Evolutionary conservation across 2,797 vertebrate genomes (phyloP).

Genomic region (Paramormyrops hopkinsi): DNA sequence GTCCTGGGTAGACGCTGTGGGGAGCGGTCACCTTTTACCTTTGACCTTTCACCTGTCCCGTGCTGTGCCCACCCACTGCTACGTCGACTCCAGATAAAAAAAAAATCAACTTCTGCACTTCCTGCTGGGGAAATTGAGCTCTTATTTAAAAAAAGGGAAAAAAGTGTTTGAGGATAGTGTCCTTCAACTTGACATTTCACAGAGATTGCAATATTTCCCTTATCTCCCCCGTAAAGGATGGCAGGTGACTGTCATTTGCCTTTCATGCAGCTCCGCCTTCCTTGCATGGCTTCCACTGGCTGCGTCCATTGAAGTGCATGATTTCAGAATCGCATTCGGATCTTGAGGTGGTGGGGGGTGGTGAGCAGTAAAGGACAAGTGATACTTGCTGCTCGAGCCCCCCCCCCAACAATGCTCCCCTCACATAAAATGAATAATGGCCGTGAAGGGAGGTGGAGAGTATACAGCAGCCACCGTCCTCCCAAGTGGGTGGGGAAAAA

Average conservation of each 20-base stretch:
- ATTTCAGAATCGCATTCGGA: background rate
- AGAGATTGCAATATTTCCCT: background rate
- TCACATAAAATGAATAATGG: conserved; percentile 68
- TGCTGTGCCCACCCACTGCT: background rate
- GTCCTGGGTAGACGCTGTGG: background rate
- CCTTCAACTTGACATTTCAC: conserved; percentile 7
- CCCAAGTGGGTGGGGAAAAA: conserved; percentile 74
- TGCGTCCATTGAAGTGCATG: background rate
- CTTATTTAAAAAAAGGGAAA: background rate
- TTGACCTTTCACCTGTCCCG: background rate
- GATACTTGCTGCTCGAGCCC: background rate
- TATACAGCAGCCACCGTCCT: conserved; percentile 54
- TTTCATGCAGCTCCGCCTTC: conserved; percentile 8
- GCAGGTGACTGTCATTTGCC: conserved; percentile 26
- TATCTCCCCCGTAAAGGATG: background rate
- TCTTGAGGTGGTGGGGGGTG: background rate
- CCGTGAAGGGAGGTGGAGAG: conserved; percentile 66
- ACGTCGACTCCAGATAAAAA: background rate
- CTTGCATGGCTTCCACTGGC: background rate
- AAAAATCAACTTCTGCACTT: background rate
- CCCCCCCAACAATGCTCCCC: conserved; percentile 40
- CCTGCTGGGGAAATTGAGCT: background rate
- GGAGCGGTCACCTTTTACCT: background rate
- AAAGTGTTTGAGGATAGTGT: background rate
- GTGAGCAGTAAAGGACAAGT: background rate